Base-by-base conservation (phyloP, 2,113 vertebrate genomes). In the Nansenia antarctica region DNA sequence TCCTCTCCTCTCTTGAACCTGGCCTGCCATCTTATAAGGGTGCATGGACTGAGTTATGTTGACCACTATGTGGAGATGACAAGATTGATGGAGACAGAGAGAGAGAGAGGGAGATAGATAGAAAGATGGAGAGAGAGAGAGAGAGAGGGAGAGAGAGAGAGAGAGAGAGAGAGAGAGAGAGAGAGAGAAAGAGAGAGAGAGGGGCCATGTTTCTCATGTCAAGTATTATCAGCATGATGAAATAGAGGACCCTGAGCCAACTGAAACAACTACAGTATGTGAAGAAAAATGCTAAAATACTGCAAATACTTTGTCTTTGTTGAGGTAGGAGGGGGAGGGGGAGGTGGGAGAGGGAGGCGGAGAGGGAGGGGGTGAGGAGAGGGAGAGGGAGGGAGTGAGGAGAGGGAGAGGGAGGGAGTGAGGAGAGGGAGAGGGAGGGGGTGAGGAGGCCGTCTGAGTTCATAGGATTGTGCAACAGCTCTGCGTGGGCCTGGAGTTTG, bases 401-500 rank as follows among this genome's bases (percentile, higher is more conserved):
- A 20, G 20, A 53, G 49, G 2, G 1, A 52, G 47, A 52, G 14
- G 7, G 18, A n/a, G 2, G 49, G 49, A 22, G 8, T 20, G 49
- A 47, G 45, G 45, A 18, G 45, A 47, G 8, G 24, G 53, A 27
- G 14, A 22, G 9, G 26, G 20, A 39, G 32, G 32, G 59, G 11
- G 32, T 58, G 15, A 14, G 55, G 9, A 6, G 14, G n/a, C 20
- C 20, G 15, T 31, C 20, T 34, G 58, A 20, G 5, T 35, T 24
- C 14, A 26, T 60, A 20, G 15, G 3, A 60, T 85, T 83, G 54
- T 49, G 1, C 74, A 83, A 82, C 65, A 47, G 70, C 57, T 30
- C 57, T 57, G 73, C 55, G 77, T 74, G 72, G 73, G 82, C 65
- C 24, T 73, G 67, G 65, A 80, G 74, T 74, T 77, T 80, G 74